A percentile compares a stretch with the other conserved stretches of the same genome.
phyloP scores from a whole-genome alignment of 2,113 vertebrate genomes.

The Suricata suricatta region DNA sequence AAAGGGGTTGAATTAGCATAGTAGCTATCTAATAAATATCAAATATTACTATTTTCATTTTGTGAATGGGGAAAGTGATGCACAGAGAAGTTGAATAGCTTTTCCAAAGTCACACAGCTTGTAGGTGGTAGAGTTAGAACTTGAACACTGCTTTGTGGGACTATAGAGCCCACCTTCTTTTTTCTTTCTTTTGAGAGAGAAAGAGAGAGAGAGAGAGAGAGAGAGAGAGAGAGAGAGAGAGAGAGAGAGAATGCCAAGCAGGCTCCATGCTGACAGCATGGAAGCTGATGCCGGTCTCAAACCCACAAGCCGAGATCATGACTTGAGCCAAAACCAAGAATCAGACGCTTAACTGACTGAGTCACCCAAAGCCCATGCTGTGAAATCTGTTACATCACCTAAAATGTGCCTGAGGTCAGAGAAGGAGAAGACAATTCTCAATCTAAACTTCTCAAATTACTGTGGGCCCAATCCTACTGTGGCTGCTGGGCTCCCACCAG shows the following conservation, averaged over 20 bases:
- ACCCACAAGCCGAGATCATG: neutral
- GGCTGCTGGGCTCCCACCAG: neutral
- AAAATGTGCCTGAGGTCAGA: neutral
- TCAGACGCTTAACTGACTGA: neutral
- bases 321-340: neutral
- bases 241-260: neutral
- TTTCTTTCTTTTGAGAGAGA: neutral
- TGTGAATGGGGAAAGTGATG: neutral
- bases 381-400: neutral
- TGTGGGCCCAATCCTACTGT: neutral
- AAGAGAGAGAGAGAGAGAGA: too few species aligned
- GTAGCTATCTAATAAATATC: neutral
- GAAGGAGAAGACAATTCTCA: neutral
- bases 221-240: neutral
- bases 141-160: neutral
- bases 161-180: neutral
- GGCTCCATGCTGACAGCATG: neutral
- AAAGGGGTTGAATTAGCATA: neutral
- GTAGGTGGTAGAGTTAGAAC: neutral
- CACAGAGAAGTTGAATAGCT: constrained; percentile 5
- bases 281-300: neutral
- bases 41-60: neutral
- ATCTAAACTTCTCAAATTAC: constrained; percentile 15
- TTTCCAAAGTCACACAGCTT: neutral
- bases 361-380: neutral